Evolutionary conservation across 1,140 invertebrate species (phyloP).

Genomic region (Drosophila leontia): DNA sequence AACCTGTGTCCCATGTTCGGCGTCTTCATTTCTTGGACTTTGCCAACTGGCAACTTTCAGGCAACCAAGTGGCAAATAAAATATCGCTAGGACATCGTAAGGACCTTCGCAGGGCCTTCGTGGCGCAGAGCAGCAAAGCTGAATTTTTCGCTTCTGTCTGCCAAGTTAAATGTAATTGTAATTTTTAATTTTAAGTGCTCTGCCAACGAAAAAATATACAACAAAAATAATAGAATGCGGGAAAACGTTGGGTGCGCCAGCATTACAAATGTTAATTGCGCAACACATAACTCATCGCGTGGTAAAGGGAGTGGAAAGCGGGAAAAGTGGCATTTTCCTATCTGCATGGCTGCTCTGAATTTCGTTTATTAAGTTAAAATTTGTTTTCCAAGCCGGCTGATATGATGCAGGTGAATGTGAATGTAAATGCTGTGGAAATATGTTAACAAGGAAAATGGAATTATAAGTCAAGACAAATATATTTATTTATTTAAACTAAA

Average conservation of each 20-base stretch:
- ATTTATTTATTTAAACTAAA: background rate
- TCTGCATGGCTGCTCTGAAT: slow-evolving; percentile 20
- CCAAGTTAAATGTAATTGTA: slow-evolving; percentile 82
- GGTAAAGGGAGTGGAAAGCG: slow-evolving; percentile 1
- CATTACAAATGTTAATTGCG: slow-evolving; percentile 82
- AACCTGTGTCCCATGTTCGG: slow-evolving; percentile 77
- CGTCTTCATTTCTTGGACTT: slow-evolving; percentile 49
- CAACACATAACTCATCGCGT: slow-evolving; percentile 75
- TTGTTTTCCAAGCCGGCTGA: slow-evolving; percentile 35
- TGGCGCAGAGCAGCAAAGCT: slow-evolving; percentile 44
- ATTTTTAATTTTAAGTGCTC: slow-evolving; percentile 82
- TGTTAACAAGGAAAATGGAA: background rate
- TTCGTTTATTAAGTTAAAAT: slow-evolving; percentile 57
- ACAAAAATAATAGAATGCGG: slow-evolving; percentile 46
- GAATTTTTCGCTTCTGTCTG: slow-evolving; percentile 56
- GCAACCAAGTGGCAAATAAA: slow-evolving; percentile 73
- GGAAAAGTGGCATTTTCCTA: slow-evolving; percentile 19
- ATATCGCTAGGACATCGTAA: slow-evolving; percentile 54
- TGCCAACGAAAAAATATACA: slow-evolving; percentile 52
- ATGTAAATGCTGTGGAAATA: background rate
- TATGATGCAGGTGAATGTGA: background rate
- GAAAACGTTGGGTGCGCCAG: slow-evolving; percentile 67
- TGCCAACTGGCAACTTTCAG: slow-evolving; percentile 62
- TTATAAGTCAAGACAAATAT: background rate
- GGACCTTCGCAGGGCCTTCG: slow-evolving; percentile 24